phyloP scores from a whole-genome alignment of 2,797 vertebrate species.

The Chloroceryle amazona region DNA sequence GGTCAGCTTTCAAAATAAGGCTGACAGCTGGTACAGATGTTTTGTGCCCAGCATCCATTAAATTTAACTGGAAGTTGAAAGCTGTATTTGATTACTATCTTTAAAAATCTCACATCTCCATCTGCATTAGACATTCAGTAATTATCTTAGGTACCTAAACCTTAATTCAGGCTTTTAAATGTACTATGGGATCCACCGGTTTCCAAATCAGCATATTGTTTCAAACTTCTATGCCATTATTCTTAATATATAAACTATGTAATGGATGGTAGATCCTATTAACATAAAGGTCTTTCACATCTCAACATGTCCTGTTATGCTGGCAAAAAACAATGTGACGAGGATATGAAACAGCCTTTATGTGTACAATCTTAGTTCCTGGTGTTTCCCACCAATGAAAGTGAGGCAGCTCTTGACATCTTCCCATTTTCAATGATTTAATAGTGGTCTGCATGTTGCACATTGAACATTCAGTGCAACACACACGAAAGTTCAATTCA shows the following conservation, averaged over 20 bases:
- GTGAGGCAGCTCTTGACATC: neutral
- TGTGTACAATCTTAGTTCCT: neutral
- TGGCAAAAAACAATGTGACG: neutral
- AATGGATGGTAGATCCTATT: slow-evolving; percentile 29
- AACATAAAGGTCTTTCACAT: neutral
- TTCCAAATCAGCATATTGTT: neutral
- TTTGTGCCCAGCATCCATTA: slow-evolving; percentile 23
- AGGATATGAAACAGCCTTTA: neutral
- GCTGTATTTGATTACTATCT: neutral
- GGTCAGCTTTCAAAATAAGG: slow-evolving; percentile 7
- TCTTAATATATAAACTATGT: slow-evolving; percentile 7
- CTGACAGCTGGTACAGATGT: neutral
- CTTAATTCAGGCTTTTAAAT: neutral
- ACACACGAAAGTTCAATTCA: neutral
- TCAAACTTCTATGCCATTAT: neutral
- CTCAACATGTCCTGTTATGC: neutral
- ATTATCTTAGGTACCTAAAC: neutral
- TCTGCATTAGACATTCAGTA: neutral
- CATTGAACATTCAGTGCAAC: neutral
- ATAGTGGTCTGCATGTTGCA: neutral
- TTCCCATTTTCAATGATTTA: neutral
- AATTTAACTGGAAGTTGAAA: slow-evolving; percentile 27
- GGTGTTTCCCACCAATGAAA: slow-evolving; percentile 10
- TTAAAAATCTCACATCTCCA: neutral
- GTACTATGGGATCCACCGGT: neutral